phyloP scores from a whole-genome alignment of 2,888 invertebrate genomes.

The Leistus spinibarbis region DNA sequence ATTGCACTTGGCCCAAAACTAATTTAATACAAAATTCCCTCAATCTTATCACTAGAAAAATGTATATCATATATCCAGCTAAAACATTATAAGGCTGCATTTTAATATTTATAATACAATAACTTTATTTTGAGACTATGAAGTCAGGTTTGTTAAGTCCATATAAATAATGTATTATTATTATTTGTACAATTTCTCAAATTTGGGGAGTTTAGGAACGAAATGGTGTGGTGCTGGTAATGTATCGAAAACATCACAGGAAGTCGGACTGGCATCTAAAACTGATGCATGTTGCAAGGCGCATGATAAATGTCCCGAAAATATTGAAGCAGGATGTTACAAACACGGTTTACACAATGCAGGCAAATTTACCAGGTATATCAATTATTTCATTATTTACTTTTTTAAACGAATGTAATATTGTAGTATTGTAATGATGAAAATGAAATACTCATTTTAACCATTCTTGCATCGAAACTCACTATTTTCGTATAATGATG shows the following conservation, averaged over 20 bases:
- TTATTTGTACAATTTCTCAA: no score
- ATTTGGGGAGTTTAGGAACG: neutral
- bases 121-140: no score
- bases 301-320: conserved; percentile 71
- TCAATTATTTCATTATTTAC: neutral
- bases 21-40: no score
- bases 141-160: no score
- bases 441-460: neutral
- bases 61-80: no score
- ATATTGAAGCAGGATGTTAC: conserved; percentile 62
- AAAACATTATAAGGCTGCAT: no score
- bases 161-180: no score
- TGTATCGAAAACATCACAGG: conserved; percentile 61
- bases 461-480: neutral
- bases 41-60: no score
- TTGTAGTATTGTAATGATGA: neutral
- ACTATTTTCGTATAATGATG: neutral
- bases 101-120: no score
- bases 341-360: conserved; percentile 68
- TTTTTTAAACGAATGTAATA: neutral
- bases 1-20: no score
- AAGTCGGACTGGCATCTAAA: conserved; percentile 66
- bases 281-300: conserved; percentile 73
- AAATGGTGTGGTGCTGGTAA: conserved; percentile 77
- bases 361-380: conserved; percentile 68